Conservation (phyloP, 2,888 invertebrate species). For the Allacma fusca region DNA sequence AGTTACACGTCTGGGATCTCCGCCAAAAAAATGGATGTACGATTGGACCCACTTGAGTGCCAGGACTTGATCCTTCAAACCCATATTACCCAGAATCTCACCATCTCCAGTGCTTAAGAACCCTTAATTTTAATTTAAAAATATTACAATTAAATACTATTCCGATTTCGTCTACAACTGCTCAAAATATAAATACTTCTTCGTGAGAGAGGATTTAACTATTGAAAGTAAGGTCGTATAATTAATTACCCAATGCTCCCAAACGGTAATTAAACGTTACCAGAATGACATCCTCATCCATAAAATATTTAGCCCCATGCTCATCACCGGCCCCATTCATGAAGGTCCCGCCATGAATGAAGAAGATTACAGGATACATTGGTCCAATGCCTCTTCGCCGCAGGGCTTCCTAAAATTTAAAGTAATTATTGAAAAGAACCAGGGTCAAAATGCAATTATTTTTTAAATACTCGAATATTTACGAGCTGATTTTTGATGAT, state of each 20-base stretch:
- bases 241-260: no score
- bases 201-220: no score
- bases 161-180: no score
- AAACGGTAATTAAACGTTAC: no score
- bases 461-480: no score
- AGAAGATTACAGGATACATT: slow-evolving; percentile 17
- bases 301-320: slow-evolving; percentile 5
- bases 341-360: slow-evolving; percentile 24
- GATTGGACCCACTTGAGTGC: slow-evolving; percentile 45
- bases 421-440: no score
- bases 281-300: no score
- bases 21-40: slow-evolving; percentile 39
- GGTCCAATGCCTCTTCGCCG: slow-evolving; percentile 13
- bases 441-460: no score
- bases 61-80: slow-evolving; percentile 50
- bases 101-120: slow-evolving; percentile 58
- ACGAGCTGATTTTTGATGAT: no score
- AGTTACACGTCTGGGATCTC: slow-evolving; percentile 31
- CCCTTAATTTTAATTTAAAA: slow-evolving; percentile 28
- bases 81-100: slow-evolving; percentile 51
- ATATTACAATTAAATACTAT: not conserved
- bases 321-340: slow-evolving; percentile 17
- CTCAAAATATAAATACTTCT: no score
- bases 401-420: slow-evolving; percentile 19
- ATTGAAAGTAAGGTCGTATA: no score